Conservation (phyloP, 2,888 invertebrate species). For the Drosophila testacea region DNA sequence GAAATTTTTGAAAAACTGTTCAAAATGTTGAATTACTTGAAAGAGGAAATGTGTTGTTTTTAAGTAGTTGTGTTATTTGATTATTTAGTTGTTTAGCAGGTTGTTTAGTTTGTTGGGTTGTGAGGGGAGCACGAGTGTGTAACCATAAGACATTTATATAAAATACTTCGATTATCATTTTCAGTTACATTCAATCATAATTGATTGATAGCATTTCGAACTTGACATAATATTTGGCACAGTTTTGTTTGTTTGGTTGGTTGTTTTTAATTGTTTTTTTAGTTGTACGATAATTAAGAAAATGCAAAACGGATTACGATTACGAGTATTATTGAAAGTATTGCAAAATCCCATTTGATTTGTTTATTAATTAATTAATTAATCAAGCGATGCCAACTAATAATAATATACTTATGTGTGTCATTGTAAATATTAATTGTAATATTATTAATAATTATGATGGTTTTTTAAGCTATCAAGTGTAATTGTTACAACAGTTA, state of each 20-base stretch:
- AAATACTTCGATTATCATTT: conserved; percentile 50
- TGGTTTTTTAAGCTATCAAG: conserved; percentile 36
- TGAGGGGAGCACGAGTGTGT: conserved; percentile 81
- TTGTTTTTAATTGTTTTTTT: conserved; percentile 19
- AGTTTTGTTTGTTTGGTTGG: conserved; percentile 27
- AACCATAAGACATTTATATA: conserved; percentile 85
- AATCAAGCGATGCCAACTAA: conserved; percentile 83
- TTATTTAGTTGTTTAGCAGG: conserved; percentile 13
- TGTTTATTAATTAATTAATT: conserved; percentile 46
- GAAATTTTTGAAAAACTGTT: conserved; percentile 40
- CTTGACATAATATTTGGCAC: conserved; percentile 46
- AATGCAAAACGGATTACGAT: conserved; percentile 66
- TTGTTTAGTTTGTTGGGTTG: conserved; percentile 1
- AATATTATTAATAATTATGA: background rate
- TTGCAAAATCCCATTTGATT: conserved; percentile 36
- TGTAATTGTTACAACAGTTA: conserved; percentile 52
- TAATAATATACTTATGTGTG: conserved; percentile 44
- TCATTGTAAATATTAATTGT: conserved; percentile 14
- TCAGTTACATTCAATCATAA: conserved; percentile 26
- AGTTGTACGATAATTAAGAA: conserved; percentile 53
- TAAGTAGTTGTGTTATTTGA: conserved; percentile 34
- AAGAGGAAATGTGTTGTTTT: conserved; percentile 32
- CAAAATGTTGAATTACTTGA: conserved; percentile 29
- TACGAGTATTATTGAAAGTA: conserved; percentile 39
- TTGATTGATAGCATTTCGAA: conserved; percentile 21